Conservation (phyloP, 2,888 invertebrate species). For the Leucoma salicis region DNA sequence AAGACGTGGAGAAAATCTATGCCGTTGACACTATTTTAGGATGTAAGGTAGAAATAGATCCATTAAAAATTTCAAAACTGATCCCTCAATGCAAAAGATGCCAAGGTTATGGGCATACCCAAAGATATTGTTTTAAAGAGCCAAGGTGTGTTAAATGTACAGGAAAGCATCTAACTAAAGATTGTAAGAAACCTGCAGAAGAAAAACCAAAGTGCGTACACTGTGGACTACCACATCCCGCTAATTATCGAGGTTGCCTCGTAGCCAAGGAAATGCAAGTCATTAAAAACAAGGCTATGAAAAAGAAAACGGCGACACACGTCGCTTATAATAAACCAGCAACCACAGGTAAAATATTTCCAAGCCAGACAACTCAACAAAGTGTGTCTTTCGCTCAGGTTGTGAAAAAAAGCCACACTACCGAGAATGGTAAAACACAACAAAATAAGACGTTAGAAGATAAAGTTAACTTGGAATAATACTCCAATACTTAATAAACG, state of each 20-base stretch:
- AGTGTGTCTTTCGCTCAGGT: no score
- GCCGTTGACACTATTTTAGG: conserved; percentile 5
- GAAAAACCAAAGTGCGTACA: conserved; percentile 15
- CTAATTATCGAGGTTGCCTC: conserved; percentile 11
- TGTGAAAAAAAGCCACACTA: no score
- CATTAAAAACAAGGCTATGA: not conserved
- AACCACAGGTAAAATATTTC: no score
- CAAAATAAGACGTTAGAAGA: no score
- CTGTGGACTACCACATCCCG: conserved; percentile 13
- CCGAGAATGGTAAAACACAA: no score
- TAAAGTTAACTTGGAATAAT: no score
- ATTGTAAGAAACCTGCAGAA: conserved; percentile 8
- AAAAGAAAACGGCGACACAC: no score
- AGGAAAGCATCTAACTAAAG: conserved; percentile 8
- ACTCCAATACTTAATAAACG: no score
- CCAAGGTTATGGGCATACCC: conserved; percentile 10
- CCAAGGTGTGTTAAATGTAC: conserved; percentile 11
- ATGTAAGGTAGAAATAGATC: conserved; percentile 7
- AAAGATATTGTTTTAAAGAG: conserved; percentile 1
- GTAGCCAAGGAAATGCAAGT: conserved; percentile 13
- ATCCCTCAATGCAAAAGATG: conserved; percentile 13
- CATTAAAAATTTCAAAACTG: conserved; percentile 6
- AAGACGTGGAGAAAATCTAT: conserved; percentile 8
- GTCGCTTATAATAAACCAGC: no score
- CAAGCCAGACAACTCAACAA: no score